Evolutionary conservation across 2,888 invertebrate genomes (phyloP).

Genomic region (Agriopis aurantiaria): DNA sequence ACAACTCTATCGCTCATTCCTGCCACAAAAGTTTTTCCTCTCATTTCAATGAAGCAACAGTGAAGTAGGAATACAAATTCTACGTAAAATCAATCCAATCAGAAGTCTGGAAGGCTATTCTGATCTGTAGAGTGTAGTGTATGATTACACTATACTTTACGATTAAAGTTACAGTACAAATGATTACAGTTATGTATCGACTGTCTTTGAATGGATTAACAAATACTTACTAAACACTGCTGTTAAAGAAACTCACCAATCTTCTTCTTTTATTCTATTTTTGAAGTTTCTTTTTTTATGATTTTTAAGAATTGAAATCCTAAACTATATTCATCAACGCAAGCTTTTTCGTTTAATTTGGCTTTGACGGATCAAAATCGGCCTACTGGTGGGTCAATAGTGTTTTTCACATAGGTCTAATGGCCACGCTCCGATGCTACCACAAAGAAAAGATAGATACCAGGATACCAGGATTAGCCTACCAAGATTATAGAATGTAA

Average conservation of each 20-base stretch:
- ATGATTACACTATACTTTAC: too few species aligned
- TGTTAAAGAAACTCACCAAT: background rate
- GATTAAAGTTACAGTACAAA: too few species aligned
- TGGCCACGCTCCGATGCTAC: too few species aligned
- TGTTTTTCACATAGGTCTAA: too few species aligned
- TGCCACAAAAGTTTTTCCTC: constrained; percentile 55
- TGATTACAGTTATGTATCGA: constrained; percentile 36
- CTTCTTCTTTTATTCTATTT: background rate
- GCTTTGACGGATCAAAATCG: too few species aligned
- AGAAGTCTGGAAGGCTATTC: constrained; percentile 60
- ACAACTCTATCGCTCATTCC: constrained; percentile 50
- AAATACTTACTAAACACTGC: background rate
- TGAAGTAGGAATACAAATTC: constrained; percentile 70
- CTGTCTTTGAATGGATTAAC: constrained; percentile 3
- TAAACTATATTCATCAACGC: too few species aligned
- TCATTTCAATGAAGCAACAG: constrained; percentile 67
- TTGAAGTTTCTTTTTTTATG: background rate
- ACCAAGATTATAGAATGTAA: too few species aligned
- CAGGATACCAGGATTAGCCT: too few species aligned
- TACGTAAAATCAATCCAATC: constrained; percentile 67
- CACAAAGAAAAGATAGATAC: too few species aligned
- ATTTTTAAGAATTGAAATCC: background rate
- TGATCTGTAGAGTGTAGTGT: too few species aligned
- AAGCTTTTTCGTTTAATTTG: too few species aligned
- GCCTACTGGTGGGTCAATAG: too few species aligned